A percentile compares a stretch with the other conserved stretches of the same genome.
Conservation (phyloP, 2,113 vertebrate species). For the Microtus montanus region DNA sequence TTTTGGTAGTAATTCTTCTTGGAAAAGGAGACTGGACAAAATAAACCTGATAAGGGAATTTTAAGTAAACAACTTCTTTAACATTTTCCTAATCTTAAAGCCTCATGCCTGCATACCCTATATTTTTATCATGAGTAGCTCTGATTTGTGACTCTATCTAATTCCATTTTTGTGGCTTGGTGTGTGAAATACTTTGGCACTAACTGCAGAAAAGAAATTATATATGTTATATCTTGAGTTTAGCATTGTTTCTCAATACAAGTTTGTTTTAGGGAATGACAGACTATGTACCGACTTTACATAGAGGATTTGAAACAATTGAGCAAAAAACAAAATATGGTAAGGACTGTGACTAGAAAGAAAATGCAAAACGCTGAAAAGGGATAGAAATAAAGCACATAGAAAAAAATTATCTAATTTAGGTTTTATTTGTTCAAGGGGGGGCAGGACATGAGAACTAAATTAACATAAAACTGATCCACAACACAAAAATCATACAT, state of each 20-base stretch:
- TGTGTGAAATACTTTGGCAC: background rate
- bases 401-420: background rate
- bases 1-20: slow-evolving; percentile 66
- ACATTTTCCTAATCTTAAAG: background rate
- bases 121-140: background rate
- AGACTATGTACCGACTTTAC: background rate
- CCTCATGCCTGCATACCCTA: background rate
- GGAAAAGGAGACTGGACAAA: slow-evolving; percentile 65
- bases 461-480: background rate
- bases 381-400: background rate
- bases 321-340: background rate
- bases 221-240: background rate
- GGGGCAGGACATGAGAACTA: background rate
- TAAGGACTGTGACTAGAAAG: background rate
- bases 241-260: background rate
- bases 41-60: slow-evolving; percentile 45
- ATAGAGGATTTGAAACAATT: background rate
- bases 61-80: slow-evolving; percentile 57
- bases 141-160: background rate
- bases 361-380: background rate
- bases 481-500: background rate
- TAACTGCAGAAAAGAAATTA: background rate
- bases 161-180: background rate
- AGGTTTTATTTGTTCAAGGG: background rate
- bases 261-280: background rate